phyloP scores from a whole-genome alignment of 2,888 invertebrate genomes.

The Eupithecia inturbata region DNA sequence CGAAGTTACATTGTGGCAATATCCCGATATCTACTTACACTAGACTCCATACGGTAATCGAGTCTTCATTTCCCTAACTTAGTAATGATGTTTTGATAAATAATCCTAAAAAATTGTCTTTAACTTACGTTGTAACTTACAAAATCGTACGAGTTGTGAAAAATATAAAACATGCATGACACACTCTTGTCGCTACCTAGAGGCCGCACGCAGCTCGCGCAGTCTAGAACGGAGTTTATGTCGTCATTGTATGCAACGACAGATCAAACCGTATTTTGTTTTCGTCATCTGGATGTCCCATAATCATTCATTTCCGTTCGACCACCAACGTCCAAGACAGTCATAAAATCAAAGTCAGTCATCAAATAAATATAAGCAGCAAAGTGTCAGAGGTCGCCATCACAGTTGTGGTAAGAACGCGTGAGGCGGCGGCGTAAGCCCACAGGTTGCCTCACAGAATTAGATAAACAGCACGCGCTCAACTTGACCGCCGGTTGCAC shows the following conservation, averaged over 20 bases:
- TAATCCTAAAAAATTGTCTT: neutral
- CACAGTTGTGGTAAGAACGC: conserved; percentile 20
- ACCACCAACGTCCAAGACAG: neutral
- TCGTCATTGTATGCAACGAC: neutral
- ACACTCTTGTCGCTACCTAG: neutral
- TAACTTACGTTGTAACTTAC: no score
- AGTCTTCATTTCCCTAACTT: neutral
- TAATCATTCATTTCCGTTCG: neutral
- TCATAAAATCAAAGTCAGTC: neutral
- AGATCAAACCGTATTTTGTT: neutral
- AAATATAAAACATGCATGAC: neutral
- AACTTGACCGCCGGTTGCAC: conserved; percentile 34
- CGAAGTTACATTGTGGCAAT: no score
- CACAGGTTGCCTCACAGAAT: conserved; percentile 27
- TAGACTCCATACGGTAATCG: neutral
- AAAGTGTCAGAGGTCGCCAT: conserved; percentile 21
- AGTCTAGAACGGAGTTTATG: neutral
- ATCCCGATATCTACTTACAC: neutral
- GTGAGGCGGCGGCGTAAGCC: conserved; percentile 14
- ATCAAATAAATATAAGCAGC: neutral
- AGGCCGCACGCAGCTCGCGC: neutral
- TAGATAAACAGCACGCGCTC: conserved; percentile 34
- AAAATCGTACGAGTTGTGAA: neutral
- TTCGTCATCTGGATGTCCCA: neutral
- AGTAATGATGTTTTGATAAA: neutral